phyloP scores from a whole-genome alignment of 2,797 vertebrate genomes.

The Tokudaia tokunoshimensis region DNA sequence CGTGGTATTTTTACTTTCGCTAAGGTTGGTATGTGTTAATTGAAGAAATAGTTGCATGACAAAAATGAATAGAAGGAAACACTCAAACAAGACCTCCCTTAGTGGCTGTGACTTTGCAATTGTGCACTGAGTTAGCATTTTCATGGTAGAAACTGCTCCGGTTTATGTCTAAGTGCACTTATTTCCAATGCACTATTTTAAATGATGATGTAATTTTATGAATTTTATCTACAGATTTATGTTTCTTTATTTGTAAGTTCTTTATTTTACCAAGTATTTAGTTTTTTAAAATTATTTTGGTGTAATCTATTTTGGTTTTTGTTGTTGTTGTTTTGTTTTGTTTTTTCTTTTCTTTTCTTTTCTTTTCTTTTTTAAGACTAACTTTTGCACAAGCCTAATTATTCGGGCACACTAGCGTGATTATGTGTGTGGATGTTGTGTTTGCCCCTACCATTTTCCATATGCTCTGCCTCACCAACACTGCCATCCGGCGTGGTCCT shows the following conservation, averaged over 20 bases:
- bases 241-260: constrained; percentile 81
- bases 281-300: constrained; percentile 74
- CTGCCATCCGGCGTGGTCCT: constrained; percentile 99
- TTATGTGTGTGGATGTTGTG: constrained; percentile 91
- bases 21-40: constrained; percentile 51
- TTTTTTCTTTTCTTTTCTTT: neutral
- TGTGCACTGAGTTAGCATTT: constrained; percentile 73
- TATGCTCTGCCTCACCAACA: constrained; percentile 99
- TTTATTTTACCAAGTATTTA: constrained; percentile 79
- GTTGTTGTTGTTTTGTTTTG: no score
- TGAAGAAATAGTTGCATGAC: constrained; percentile 78
- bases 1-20: constrained; percentile 71
- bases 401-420: constrained; percentile 87
- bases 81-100: constrained; percentile 57
- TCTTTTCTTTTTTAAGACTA: constrained; percentile 73
- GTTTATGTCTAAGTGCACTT: constrained; percentile 74
- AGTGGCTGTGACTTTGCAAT: constrained; percentile 43
- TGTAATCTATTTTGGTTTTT: constrained; percentile 78
- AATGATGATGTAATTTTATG: constrained; percentile 45
- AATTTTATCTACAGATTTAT: constrained; percentile 82
- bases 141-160: constrained; percentile 59
- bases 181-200: constrained; percentile 77
- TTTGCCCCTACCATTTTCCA: constrained; percentile 99
- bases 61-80: constrained; percentile 81
- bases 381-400: constrained; percentile 86